Conservation (phyloP, 2,888 invertebrate species). For the Mycalesis mineus region DNA sequence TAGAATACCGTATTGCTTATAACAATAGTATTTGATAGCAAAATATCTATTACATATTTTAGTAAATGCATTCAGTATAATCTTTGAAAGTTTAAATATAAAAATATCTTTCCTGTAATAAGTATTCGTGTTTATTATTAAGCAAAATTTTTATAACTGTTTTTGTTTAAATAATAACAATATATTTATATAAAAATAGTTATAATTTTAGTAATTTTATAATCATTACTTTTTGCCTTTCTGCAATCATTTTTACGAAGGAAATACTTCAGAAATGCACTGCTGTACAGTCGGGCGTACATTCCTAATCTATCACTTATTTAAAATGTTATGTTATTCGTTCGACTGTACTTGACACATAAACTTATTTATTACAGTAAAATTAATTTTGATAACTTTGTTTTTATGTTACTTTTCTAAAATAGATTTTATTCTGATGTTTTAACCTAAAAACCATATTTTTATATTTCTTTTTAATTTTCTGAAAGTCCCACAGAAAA, state of each 20-base stretch:
- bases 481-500: neutral
- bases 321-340: slow-evolving; percentile 15
- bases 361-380: slow-evolving; percentile 65
- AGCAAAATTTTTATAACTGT: slow-evolving; percentile 12
- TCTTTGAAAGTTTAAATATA: neutral
- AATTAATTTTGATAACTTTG: neutral
- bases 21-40: too few species aligned
- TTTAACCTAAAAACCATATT: too few species aligned
- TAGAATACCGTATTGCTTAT: too few species aligned
- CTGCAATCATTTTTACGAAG: slow-evolving; percentile 71
- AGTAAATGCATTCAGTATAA: too few species aligned
- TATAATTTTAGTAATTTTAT: neutral
- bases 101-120: neutral
- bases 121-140: slow-evolving; percentile 20
- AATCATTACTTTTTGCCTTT: slow-evolving; percentile 47
- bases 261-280: slow-evolving; percentile 62
- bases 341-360: slow-evolving; percentile 48
- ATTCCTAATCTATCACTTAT: slow-evolving; percentile 33
- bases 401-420: neutral
- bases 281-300: slow-evolving; percentile 42
- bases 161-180: slow-evolving; percentile 1
- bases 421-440: too few species aligned
- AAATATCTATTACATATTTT: too few species aligned
- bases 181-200: neutral
- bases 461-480: too few species aligned